Conservation (phyloP, 1,140 invertebrate species). For the Aphelenchoides fujianensis region DNA sequence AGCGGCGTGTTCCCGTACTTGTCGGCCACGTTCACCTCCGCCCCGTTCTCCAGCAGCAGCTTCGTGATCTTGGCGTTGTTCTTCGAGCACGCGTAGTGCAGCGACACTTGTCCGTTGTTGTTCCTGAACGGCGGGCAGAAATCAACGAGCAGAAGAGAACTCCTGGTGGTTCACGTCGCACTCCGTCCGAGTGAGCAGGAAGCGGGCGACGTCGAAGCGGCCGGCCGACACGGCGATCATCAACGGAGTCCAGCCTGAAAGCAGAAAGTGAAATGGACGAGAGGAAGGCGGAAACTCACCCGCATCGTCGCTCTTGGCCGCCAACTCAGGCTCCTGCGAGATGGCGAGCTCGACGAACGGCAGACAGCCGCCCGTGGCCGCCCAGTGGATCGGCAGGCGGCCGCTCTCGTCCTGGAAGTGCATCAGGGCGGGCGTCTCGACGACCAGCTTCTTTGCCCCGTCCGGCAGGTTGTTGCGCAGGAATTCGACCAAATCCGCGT, state of each 20-base stretch:
- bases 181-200: slow-evolving; percentile 66
- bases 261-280: background rate
- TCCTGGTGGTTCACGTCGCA: slow-evolving; percentile 63
- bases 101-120: slow-evolving; percentile 71
- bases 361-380: slow-evolving; percentile 21
- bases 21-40: slow-evolving; percentile 67
- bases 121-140: slow-evolving; percentile 64
- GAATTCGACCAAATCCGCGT: slow-evolving; percentile 32
- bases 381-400: slow-evolving; percentile 38
- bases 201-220: slow-evolving; percentile 70
- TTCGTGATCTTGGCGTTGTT: slow-evolving; percentile 74
- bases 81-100: slow-evolving; percentile 75
- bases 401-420: slow-evolving; percentile 30
- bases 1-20: slow-evolving; percentile 30
- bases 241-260: slow-evolving; percentile 72
- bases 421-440: slow-evolving; percentile 9
- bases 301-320: slow-evolving; percentile 44
- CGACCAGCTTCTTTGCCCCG: slow-evolving; percentile 31
- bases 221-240: slow-evolving; percentile 79
- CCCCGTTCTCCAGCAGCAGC: slow-evolving; percentile 72
- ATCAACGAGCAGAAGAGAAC: background rate
- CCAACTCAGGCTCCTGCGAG: background rate
- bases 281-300: slow-evolving; percentile 34
- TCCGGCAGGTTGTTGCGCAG: slow-evolving; percentile 21
- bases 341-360: slow-evolving; percentile 33